Base-by-base conservation (phyloP, 2,888 invertebrate genomes). In the Liopterus haemorrhoidalis region DNA sequence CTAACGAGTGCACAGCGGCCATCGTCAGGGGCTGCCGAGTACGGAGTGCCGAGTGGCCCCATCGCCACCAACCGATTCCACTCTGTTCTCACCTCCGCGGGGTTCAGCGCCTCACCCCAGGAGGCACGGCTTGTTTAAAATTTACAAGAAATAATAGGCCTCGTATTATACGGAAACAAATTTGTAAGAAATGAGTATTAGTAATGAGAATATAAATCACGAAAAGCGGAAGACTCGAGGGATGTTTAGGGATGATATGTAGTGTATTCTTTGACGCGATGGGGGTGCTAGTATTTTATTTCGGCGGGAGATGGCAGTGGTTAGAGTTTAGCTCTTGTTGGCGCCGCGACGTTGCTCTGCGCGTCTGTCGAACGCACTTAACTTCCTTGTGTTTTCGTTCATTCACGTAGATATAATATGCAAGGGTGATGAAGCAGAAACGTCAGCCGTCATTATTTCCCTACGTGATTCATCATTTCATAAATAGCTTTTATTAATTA, bases 171-270 rank as follows among this genome's bases (percentile, higher is more conserved):
- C 37, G 37, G 44, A 31, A 44, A 44, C 44, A 44, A 44, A 44
- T 44, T 44, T 44, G 44, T 44, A 31, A 44, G 44, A 44, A 44
- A 44, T 44, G 44, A 44, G 44, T 44, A 44, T 44, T 44, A 44
- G 44, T 44, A 44, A 44, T 44, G 44, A 44, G 44, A 21, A 16
- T 16, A 38, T 44, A 44, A 44, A 44, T 44, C 44, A 44, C 14
- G 8, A 19, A 36, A 36, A 21, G 36, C 36, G 36, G 36, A 36
- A 36, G 36, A 36, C 21, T 22, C 36, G 24, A 36, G 36, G 36
- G 36, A 22, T 36, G 36, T 12, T 11, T 36, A 15, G 16, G 24
- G 36, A 41, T 41, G 41, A 41, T 41, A 31, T 41, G 41, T 41
- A 19, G 33, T 20, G 41, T 41, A 41, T 33, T 41, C 30, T 30